A percentile compares a stretch with the other conserved stretches of the same genome.
Conservation (phyloP, 2,113 vertebrate species). For the Mustelus asterias region DNA sequence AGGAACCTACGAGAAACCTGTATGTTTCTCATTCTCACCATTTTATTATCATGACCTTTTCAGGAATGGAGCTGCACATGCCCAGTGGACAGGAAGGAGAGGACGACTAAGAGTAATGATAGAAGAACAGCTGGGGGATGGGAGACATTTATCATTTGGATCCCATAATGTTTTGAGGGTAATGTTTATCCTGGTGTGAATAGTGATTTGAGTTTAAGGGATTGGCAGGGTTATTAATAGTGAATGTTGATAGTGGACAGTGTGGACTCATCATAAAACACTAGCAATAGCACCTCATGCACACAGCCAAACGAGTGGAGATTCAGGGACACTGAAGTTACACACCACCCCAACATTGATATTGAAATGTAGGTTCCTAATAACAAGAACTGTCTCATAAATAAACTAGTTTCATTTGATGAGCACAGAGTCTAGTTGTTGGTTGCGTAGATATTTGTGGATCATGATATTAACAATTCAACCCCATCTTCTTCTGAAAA, state of each 20-base stretch:
- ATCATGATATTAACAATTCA: neutral
- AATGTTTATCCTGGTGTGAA: neutral
- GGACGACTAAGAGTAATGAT: neutral
- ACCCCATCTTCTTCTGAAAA: neutral
- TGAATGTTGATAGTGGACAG: neutral
- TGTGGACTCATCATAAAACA: neutral
- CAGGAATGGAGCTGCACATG: neutral
- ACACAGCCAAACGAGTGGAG: neutral
- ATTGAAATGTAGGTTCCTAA: neutral
- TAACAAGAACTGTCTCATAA: neutral
- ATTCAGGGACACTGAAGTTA: neutral
- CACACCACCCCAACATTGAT: neutral
- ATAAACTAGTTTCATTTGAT: neutral
- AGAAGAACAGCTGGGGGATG: neutral
- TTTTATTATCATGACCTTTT: neutral
- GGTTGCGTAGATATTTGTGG: neutral
- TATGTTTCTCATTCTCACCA: neutral
- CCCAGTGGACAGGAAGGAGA: neutral
- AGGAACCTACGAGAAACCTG: neutral
- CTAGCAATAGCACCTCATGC: neutral
- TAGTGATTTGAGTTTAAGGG: neutral
- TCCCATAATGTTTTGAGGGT: neutral
- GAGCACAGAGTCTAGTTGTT: slow-evolving; percentile 8
- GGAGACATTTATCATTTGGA: neutral
- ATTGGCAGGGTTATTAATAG: neutral